Evolutionary conservation across 1,140 invertebrate genomes (phyloP), one percentile per base, ranked within the genome.

Genomic region (Heliconius melpomene): DNA sequence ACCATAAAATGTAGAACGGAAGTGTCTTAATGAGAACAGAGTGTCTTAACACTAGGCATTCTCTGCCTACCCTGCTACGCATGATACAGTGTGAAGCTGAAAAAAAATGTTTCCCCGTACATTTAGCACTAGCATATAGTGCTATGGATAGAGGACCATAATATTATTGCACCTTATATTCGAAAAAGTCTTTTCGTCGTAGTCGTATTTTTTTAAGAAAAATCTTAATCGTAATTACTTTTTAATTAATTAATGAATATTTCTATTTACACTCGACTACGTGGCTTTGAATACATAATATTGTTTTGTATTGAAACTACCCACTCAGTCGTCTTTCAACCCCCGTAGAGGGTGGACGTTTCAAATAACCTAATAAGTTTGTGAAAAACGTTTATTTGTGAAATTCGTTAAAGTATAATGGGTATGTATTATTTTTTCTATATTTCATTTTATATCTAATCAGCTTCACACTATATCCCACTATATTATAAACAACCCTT

Each of bases 291-390:
- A 60, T 66, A 66, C 3, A 16, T 66, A 66, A 66, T 66, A 29
- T 26, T 66, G 60, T 66, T 29, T 66, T 66, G 60, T 29, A 26
- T 29, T 32, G 26, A 60, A 73, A 40, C 52, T 52, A 52, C 20
- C 29, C 46, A 40, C 54, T 75, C 78, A 79, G 78, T 79, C 52
- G 40, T 54, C 20, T 26, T 26, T 40, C 78, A 50, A 72, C 74
- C 78, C 78, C 50, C 18, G 78, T 75, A 5, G 60, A 75, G 78
- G 78, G 74, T 72, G 36, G 40, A 72, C 78, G 78, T 72, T 78
- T 38, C 7, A 29, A n/a, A 7, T 18, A 20, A 23, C 18, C 9
- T 20, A 78, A 78, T 57, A 72, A 54, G 38, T 72, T 78, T 73
- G 32, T 3, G 5, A 29, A 66, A 6, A 66, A 66, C 23, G 11